phyloP scores from a whole-genome alignment of 2,797 vertebrate genomes.

The Rhinatrema bivittatum region DNA sequence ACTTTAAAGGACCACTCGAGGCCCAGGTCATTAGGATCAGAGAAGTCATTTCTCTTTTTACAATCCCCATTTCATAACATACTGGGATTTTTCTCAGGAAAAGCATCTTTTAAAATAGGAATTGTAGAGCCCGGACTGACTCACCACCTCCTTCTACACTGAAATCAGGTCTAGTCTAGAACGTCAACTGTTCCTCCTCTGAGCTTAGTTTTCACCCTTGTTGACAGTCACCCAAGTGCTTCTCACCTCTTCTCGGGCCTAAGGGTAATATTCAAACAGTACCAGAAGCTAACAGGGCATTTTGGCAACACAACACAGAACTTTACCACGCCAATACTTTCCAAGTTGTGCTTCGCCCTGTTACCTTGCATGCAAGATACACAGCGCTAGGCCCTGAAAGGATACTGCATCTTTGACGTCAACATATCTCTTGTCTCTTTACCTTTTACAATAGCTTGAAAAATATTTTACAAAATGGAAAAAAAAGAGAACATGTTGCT shows the following conservation, averaged over 20 bases:
- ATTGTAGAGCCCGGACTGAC: not conserved
- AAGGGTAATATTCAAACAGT: not conserved
- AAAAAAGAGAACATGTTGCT: constrained; percentile 45
- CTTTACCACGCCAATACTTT: constrained; percentile 9
- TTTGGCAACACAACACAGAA: constrained; percentile 17
- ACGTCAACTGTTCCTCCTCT: constrained; percentile 17
- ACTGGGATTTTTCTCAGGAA: not conserved
- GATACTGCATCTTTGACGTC: constrained; percentile 43
- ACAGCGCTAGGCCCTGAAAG: constrained; percentile 35
- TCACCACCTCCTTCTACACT: too few species aligned
- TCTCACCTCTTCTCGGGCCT: constrained; percentile 10
- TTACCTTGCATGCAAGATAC: constrained; percentile 9
- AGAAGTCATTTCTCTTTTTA: too few species aligned
- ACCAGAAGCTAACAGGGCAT: constrained; percentile 11
- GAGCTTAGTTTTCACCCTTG: constrained; percentile 11
- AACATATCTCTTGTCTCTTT: constrained; percentile 47
- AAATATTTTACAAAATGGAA: constrained; percentile 55
- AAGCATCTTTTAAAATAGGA: not conserved
- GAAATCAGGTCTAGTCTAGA: too few species aligned
- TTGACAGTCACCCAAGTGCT: not conserved
- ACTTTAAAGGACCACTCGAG: not conserved
- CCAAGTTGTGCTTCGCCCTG: constrained; percentile 4
- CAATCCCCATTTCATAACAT: constrained; percentile 1
- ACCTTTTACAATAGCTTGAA: constrained; percentile 52
- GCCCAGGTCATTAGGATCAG: too few species aligned